Conservation (phyloP, 2,113 vertebrate genomes). For the Pogona vitticeps region DNA sequence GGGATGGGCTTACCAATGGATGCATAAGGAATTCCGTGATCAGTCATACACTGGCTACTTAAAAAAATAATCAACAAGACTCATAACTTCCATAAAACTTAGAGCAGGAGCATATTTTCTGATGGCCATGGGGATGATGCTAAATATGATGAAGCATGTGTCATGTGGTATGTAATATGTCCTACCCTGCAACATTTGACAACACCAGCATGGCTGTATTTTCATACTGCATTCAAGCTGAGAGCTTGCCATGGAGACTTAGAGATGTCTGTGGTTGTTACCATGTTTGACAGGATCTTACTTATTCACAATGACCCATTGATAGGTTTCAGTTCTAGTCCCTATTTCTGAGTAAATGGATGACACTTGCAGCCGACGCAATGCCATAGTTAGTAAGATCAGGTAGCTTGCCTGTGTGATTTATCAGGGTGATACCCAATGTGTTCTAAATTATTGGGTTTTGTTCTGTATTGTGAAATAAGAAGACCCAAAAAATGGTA, state of each 20-base stretch:
- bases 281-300: too few species aligned
- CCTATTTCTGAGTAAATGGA: neutral
- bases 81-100: neutral
- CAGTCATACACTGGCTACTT: neutral
- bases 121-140: neutral
- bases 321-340: neutral
- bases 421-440: too few species aligned
- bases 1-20: neutral
- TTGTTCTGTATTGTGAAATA: neutral
- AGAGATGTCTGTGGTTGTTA: too few species aligned
- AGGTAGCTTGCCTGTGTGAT: neutral
- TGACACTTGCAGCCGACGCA: neutral
- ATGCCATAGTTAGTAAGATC: neutral
- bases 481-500: neutral
- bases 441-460: neutral
- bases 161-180: too few species aligned
- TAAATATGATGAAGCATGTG: too few species aligned
- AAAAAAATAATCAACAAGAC: neutral
- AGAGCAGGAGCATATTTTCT: too few species aligned
- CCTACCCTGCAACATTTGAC: too few species aligned
- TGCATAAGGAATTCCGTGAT: neutral
- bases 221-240: neutral
- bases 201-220: neutral
- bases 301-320: too few species aligned
- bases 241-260: too few species aligned